Base-by-base conservation (phyloP, 1,140 invertebrate genomes). In the Orius laevigatus region DNA sequence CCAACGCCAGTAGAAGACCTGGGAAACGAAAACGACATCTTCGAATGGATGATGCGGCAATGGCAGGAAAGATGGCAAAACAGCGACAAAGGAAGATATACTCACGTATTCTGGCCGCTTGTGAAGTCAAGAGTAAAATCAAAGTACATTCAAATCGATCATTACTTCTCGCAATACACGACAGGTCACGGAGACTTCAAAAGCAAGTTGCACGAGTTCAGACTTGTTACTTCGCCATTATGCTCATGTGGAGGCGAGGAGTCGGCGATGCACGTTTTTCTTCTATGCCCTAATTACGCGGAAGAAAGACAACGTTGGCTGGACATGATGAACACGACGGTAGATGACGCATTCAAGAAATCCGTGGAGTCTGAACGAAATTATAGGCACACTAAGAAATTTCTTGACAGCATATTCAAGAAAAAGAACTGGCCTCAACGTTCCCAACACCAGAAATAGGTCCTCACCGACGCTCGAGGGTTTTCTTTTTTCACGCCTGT, bases 81-180 rank as follows among this genome's bases (percentile, higher is more conserved):
- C 9, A 18, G n/a, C 18, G 43, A 11, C 1, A 48, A 40, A 48
- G 57, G 44, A 11, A 51, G 47, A 42, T 57, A 57, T 55, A 59
- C 57, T 3, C 11, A 38, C 36, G 3, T n/a, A 3, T 12, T 38
- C n/a, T 38, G 36, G 36, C 36, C 3, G 11, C n/a, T 4, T 4
- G 36, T 38, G 11, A 38, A 16, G 11, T 3, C 36, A 38, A 38
- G 36, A 10, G 11, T 38, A 5, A 10, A n/a, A 3, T 4, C 3
- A 5, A 38, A 38, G 36, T 16, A 4, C 36, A 38, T 38, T 3
- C n/a, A 38, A 10, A 16, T 38, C 12, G 46, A 52, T 14, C 50
- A 51, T 43, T 46, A 46, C 20, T 20, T 51, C 15, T 34, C 38
- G 1, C 50, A 51, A 32, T 51, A 46, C 35, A 12, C 43, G 11